Evolutionary conservation across 2,113 vertebrate genomes (phyloP).

Genomic region (Semicossyphus pulcher): DNA sequence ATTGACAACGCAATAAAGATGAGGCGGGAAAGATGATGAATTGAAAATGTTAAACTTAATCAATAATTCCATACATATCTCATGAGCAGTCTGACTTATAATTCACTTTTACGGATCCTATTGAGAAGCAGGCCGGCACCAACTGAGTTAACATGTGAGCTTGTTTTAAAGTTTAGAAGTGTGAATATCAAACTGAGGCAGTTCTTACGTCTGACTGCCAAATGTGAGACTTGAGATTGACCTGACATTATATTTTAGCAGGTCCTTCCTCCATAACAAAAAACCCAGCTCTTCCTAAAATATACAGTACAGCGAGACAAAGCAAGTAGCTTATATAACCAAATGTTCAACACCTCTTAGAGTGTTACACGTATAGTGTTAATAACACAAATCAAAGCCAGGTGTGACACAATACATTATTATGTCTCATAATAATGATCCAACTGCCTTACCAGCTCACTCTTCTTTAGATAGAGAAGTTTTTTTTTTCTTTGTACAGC

Average conservation of each 20-base stretch:
- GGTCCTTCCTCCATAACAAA: neutral
- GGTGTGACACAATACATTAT: neutral
- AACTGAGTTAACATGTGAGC: constrained; percentile 11
- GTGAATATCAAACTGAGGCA: neutral
- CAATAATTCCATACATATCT: constrained; percentile 76
- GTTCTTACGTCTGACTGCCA: neutral
- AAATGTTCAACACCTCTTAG: neutral
- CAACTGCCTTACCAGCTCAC: neutral
- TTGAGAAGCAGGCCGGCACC: constrained; percentile 20
- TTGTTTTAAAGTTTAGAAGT: constrained; percentile 21
- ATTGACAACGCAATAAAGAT: constrained; percentile 77
- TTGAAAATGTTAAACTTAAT: constrained; percentile 73
- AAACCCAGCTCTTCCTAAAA: neutral
- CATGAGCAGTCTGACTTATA: constrained; percentile 56
- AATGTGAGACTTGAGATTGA: neutral
- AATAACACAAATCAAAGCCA: neutral
- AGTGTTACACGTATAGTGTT: too few species aligned
- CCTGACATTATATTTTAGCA: neutral
- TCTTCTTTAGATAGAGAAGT: neutral
- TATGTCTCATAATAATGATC: constrained; percentile 4
- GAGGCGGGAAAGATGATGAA: constrained; percentile 70
- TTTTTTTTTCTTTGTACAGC: too few species aligned
- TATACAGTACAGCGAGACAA: neutral
- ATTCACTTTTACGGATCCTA: constrained; percentile 45
- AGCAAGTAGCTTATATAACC: neutral